A percentile compares a stretch with the other conserved stretches of the same genome.
Evolutionary conservation across 2,888 invertebrate genomes (phyloP).

Genomic region (Chelonus formosanus): DNA sequence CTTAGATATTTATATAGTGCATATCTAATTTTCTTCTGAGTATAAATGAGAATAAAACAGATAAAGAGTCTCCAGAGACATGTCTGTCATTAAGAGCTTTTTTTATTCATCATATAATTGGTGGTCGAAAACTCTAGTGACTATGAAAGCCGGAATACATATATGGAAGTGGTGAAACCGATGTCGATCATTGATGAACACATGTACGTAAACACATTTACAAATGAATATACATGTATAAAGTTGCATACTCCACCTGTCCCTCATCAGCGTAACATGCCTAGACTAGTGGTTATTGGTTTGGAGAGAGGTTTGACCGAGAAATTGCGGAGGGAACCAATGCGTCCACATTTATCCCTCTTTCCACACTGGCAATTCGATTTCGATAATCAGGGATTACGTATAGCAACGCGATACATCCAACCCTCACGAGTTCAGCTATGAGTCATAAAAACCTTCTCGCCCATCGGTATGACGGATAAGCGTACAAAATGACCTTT

Average conservation of each 20-base stretch:
- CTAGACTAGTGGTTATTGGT: slow-evolving; percentile 36
- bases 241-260: slow-evolving; percentile 9
- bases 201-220: slow-evolving; percentile 20
- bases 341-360: slow-evolving; percentile 8
- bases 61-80: slow-evolving; percentile 34
- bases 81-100: slow-evolving; percentile 34
- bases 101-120: slow-evolving; percentile 38
- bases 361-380: slow-evolving; percentile 51
- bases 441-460: slow-evolving; percentile 49
- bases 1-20: background rate
- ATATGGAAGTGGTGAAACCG: slow-evolving; percentile 17
- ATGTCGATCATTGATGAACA: slow-evolving; percentile 28
- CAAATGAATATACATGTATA: slow-evolving; percentile 10
- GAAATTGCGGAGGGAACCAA: too few species aligned
- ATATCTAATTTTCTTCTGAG: too few species aligned
- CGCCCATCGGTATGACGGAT: slow-evolving; percentile 48
- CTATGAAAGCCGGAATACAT: slow-evolving; percentile 1
- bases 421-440: slow-evolving; percentile 7
- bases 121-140: slow-evolving; percentile 10
- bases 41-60: background rate
- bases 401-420: background rate
- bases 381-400: slow-evolving; percentile 62
- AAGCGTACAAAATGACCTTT: slow-evolving; percentile 47
- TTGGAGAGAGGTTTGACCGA: slow-evolving; percentile 11
- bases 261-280: slow-evolving; percentile 27